Evolutionary conservation across 2,888 invertebrate species (phyloP), one percentile per base, ranked within the genome.

Genomic region (Torymus aiolomorphi): DNA sequence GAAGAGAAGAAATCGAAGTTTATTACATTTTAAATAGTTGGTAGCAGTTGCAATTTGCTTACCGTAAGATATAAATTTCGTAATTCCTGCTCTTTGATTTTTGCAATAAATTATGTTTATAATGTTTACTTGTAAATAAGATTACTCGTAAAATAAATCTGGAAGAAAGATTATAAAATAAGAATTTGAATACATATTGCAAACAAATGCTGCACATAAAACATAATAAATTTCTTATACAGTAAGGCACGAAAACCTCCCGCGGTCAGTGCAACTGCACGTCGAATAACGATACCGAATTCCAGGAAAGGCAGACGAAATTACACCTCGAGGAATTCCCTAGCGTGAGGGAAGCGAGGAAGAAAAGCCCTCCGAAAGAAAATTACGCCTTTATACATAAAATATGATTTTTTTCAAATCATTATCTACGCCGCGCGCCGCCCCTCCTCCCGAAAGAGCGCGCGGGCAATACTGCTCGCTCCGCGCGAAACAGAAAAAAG

Each of bases 391-490:
- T 31, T 11, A 52, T 52, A 69, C 63, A 57, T 65, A 70, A 57
- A 65, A 70, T 56, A 57, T 2, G 18, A 65, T 56, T 69, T 65
- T 70, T 57, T 59, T 75, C 66, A 11, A 78, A 78, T 74, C 69
- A 74, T 69, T 56, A 63, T 73, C 51, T 18, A 31, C 56, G 31
- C 49, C 18, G 31, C 49, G 31, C 49, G 51, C n/a, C 16, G 56
- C 20, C 12, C 20, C 62, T 56, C 56, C n/a, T 49, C 63, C 20
- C 8, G 10, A 11, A n/a, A 61, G n/a, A 18, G 49, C 20, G 31
- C 31, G 31, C 31, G 31, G 2, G 31, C 31, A 31, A 31, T 31
- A 31, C 31, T 31, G 2, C 3, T 24, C 24, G 2, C 31, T 8
- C 31, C 3, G 31, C 31, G 31, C 3, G 31, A 31, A 31, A 31